phyloP scores from a whole-genome alignment of 1,140 invertebrate species.

The Penaeus indicus region DNA sequence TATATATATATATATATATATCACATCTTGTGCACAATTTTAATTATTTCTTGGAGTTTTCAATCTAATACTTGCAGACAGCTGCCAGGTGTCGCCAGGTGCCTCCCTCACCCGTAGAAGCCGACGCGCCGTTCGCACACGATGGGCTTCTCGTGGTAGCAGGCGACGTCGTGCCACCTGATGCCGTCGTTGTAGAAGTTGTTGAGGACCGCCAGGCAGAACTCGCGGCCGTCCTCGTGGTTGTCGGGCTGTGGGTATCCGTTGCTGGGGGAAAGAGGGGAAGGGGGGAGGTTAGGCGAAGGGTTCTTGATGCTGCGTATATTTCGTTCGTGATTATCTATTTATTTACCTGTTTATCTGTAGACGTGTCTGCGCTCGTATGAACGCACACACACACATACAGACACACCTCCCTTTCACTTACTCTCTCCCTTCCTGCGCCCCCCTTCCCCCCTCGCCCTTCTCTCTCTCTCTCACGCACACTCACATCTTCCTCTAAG shows the following conservation, averaged over 20 bases:
- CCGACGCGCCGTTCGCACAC: not conserved
- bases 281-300: not conserved
- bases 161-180: slow-evolving; percentile 86
- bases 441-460: not conserved
- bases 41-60: too few species aligned
- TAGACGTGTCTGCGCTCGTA: too few species aligned
- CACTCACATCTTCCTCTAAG: not conserved
- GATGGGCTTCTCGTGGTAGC: slow-evolving; percentile 47
- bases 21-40: too few species aligned
- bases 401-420: not conserved
- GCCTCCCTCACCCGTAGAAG: not conserved
- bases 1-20: too few species aligned
- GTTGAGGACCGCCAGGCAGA: slow-evolving; percentile 84
- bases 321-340: too few species aligned
- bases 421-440: not conserved
- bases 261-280: slow-evolving; percentile 73
- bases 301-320: too few species aligned
- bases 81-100: too few species aligned
- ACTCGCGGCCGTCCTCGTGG: slow-evolving; percentile 78
- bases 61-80: too few species aligned
- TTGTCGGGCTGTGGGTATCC: slow-evolving; percentile 86
- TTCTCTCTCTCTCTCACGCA: not conserved
- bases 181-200: slow-evolving; percentile 89
- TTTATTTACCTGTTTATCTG: too few species aligned
- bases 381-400: too few species aligned